phyloP scores from a whole-genome alignment of 2,797 vertebrate species.

The Furcifer pardalis region DNA sequence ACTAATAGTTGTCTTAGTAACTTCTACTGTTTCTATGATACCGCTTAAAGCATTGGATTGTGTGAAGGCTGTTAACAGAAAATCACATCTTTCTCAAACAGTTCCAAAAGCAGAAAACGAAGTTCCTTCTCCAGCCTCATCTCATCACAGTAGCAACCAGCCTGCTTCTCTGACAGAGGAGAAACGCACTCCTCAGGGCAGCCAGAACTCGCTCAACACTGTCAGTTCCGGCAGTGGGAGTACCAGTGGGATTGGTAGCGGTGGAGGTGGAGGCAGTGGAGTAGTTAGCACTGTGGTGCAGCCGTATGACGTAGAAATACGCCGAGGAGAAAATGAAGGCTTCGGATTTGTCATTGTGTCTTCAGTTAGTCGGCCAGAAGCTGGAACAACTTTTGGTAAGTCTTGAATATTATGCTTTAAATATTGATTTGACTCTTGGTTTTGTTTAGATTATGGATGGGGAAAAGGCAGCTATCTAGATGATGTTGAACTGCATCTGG shows the following conservation, averaged over 20 bases:
- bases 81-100: conserved; percentile 44
- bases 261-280: conserved; percentile 82
- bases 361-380: conserved; percentile 93
- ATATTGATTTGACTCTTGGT: neutral
- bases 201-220: conserved; percentile 97
- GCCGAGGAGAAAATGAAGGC: conserved; percentile 93
- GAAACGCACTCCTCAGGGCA: conserved; percentile 95
- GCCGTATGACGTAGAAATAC: conserved; percentile 97
- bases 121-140: conserved; percentile 93
- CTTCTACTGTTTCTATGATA: neutral
- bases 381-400: conserved; percentile 97
- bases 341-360: conserved; percentile 99
- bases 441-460: neutral
- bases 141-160: conserved; percentile 97
- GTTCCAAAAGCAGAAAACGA: conserved; percentile 91
- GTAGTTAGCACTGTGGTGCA: conserved; percentile 80
- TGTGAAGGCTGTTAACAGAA: accelerated
- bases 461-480: too few relatives aligned
- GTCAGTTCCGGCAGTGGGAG: conserved; percentile 97
- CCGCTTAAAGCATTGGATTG: neutral
- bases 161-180: conserved; percentile 93
- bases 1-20: neutral
- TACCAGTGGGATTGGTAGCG: conserved; percentile 94
- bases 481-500: too few relatives aligned
- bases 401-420: conserved; percentile 3